These are phyloP conservation scores for Neomonachus schauinslandi DNA, from an alignment of 2,113 vertebrate genomes.

Conservation along the genomic window DNA sequence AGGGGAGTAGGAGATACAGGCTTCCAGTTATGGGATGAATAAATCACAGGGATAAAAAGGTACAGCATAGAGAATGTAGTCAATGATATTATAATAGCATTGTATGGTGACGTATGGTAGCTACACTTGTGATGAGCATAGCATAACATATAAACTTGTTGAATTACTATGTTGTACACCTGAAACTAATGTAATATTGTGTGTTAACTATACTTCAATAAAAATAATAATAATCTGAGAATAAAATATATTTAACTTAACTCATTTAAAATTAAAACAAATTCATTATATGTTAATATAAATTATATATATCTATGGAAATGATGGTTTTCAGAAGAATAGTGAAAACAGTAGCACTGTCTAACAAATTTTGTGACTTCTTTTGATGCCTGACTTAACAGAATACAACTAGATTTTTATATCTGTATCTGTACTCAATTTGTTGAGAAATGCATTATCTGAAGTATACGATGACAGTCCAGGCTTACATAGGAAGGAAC, in stretches of 20 bases:
- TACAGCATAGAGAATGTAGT: background rate
- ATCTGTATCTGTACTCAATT: background rate
- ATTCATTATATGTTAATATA: background rate
- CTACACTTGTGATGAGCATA: background rate
- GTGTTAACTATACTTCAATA: background rate
- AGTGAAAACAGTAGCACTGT: background rate
- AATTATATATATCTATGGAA: background rate
- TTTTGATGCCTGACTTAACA: background rate
- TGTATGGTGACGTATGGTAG: background rate
- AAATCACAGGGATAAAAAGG: background rate
- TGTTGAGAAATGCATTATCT: background rate
- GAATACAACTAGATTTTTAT: background rate
- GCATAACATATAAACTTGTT: background rate
- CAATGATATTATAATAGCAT: background rate
- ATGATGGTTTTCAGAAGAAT: background rate
- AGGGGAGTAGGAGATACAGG: background rate
- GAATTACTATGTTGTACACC: background rate
- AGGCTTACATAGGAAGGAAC: background rate
- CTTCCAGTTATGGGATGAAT: background rate
- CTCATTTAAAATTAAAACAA: too few relatives aligned
- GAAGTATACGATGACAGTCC: background rate
- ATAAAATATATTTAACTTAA: background rate
- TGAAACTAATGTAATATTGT: background rate
- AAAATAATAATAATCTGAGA: background rate
- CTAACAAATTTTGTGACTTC: background rate